These are phyloP conservation scores for Scaeva pyrastri DNA, from an alignment of 2,888 invertebrate genomes.

Conservation along the genomic window DNA sequence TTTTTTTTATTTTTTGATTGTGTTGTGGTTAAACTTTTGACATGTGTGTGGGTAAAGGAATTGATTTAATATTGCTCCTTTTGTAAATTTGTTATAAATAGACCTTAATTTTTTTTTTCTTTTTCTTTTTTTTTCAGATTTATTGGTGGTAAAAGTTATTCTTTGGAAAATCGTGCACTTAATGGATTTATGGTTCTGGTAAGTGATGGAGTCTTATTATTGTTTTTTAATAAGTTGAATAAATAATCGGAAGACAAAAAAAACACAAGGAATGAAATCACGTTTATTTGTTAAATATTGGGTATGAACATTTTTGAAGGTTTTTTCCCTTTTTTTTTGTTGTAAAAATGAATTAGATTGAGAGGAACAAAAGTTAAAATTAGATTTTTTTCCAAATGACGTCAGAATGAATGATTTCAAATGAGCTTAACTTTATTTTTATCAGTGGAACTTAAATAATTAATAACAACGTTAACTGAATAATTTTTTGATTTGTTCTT, in stretches of 20 bases:
- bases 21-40: slow-evolving; percentile 37
- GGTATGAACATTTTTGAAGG: too few relatives aligned
- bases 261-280: not conserved
- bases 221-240: not conserved
- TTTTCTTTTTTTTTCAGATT: slow-evolving; percentile 34
- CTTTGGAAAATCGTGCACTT: slow-evolving; percentile 53
- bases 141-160: slow-evolving; percentile 22
- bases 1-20: slow-evolving; percentile 24
- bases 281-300: too few relatives aligned
- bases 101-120: not conserved
- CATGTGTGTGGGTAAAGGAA: slow-evolving; percentile 1
- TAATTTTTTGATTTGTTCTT: too few relatives aligned
- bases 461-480: too few relatives aligned
- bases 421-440: too few relatives aligned
- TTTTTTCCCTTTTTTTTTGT: too few relatives aligned
- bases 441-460: too few relatives aligned
- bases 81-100: slow-evolving; percentile 12
- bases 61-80: slow-evolving; percentile 4
- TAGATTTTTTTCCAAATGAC: too few relatives aligned
- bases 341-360: too few relatives aligned
- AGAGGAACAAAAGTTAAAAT: too few relatives aligned
- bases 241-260: not conserved
- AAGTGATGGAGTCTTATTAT: slow-evolving; percentile 6
- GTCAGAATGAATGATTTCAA: too few relatives aligned
- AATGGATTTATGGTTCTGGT: slow-evolving; percentile 54